phyloP scores from a whole-genome alignment of 2,888 invertebrate species.

The Cerastoderma edule region DNA sequence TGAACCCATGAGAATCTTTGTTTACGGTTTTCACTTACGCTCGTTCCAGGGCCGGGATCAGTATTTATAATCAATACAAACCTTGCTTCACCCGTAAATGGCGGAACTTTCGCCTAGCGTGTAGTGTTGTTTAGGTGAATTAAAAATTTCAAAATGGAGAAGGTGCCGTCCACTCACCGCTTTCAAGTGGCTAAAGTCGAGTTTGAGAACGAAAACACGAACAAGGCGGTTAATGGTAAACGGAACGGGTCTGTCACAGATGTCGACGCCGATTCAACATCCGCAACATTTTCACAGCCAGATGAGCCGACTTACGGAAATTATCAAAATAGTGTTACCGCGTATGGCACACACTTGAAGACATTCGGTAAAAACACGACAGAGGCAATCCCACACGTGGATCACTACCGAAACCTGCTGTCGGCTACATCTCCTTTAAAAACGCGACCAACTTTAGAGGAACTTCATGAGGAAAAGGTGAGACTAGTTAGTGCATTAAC shows the following conservation, averaged over 20 bases:
- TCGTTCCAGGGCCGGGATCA: slow-evolving; percentile 11
- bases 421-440: slow-evolving; percentile 76
- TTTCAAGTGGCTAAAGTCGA: slow-evolving; percentile 78
- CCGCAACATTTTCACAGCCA: slow-evolving; percentile 52
- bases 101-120: neutral
- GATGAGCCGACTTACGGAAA: slow-evolving; percentile 59
- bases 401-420: slow-evolving; percentile 78
- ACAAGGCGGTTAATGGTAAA: slow-evolving; percentile 19
- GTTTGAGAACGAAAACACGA: slow-evolving; percentile 62
- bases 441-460: slow-evolving; percentile 83
- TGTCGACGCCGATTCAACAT: slow-evolving; percentile 29
- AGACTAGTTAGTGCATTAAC: too few species aligned
- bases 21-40: slow-evolving; percentile 17
- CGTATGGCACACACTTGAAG: slow-evolving; percentile 61
- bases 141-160: slow-evolving; percentile 48
- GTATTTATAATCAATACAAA: slow-evolving; percentile 24
- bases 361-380: slow-evolving; percentile 75
- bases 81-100: slow-evolving; percentile 7
- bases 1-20: too few species aligned
- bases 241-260: slow-evolving; percentile 37
- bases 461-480: slow-evolving; percentile 83
- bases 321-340: slow-evolving; percentile 58
- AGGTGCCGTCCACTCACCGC: slow-evolving; percentile 68
- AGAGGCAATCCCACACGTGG: slow-evolving; percentile 77
- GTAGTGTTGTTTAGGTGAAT: neutral